Percentiles rank a stretch among this genome's conserved stretches.
phyloP scores from a whole-genome alignment of 2,888 invertebrate species.

The Dromius quadrimaculatus region DNA sequence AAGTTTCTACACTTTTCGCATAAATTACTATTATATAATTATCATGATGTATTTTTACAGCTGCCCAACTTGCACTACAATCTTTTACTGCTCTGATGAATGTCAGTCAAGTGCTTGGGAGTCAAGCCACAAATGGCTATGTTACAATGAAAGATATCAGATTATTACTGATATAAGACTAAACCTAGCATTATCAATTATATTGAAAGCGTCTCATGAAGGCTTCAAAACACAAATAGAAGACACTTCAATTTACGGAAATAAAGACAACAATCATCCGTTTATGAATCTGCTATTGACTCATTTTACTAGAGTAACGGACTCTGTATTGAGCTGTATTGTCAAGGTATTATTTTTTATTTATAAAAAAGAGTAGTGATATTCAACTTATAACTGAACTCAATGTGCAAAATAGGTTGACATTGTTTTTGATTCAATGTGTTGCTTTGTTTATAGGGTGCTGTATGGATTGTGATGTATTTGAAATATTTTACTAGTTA shows the following conservation, averaged over 20 bases:
- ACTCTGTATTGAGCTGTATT: not conserved
- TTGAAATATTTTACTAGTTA: not conserved
- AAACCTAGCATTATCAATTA: not conserved
- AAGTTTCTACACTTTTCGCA: too few relatives aligned
- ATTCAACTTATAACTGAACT: too few relatives aligned
- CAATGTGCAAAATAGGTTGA: not conserved
- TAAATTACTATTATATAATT: too few relatives aligned
- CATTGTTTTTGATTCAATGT: not conserved
- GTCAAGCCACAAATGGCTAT: conserved; percentile 8
- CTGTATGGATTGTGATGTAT: not conserved
- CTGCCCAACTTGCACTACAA: not conserved
- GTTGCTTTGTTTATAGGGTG: not conserved
- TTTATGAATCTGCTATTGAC: not conserved
- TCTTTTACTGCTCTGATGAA: not conserved
- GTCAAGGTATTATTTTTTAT: not conserved
- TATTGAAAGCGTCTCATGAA: not conserved
- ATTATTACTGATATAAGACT: not conserved
- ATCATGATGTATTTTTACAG: too few relatives aligned
- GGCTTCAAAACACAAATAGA: conserved; percentile 12
- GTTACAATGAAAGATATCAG: not conserved
- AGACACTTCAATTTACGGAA: not conserved
- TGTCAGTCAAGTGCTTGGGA: not conserved
- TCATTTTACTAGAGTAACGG: not conserved
- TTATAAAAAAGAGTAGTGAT: too few relatives aligned
- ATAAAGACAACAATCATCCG: conserved; percentile 11